Conservation (phyloP, 2,888 invertebrate species). For the Amitus sp. region DNA sequence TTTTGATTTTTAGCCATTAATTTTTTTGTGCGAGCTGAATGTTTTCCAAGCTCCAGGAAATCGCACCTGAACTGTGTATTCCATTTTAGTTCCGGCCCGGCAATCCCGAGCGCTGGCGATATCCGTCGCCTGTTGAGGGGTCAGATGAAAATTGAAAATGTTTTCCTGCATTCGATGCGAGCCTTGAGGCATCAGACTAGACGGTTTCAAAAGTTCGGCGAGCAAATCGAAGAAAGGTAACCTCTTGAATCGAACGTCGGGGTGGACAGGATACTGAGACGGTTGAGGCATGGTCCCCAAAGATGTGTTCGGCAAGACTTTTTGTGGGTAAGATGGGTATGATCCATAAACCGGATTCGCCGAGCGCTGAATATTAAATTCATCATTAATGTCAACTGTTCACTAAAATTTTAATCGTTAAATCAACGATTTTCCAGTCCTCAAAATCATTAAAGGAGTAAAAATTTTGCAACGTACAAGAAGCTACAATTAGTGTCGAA, state of each 20-base stretch:
- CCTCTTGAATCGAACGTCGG: slow-evolving; percentile 91
- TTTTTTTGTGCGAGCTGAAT: no score
- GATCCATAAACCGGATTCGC: slow-evolving; percentile 53
- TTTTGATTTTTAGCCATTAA: no score
- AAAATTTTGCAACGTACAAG: no score
- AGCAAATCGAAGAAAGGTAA: slow-evolving; percentile 93
- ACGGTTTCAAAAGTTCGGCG: slow-evolving; percentile 89
- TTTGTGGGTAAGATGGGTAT: slow-evolving; percentile 50
- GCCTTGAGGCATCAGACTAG: slow-evolving; percentile 80
- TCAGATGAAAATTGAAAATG: slow-evolving; percentile 87
- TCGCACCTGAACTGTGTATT: slow-evolving; percentile 74
- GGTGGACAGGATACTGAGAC: slow-evolving; percentile 81
- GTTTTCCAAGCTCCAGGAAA: no score
- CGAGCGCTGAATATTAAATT: slow-evolving; percentile 43
- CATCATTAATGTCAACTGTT: no score
- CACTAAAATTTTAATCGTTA: no score
- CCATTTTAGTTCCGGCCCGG: slow-evolving; percentile 74
- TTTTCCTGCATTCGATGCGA: slow-evolving; percentile 81
- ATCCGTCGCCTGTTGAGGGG: slow-evolving; percentile 92
- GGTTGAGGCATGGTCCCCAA: slow-evolving; percentile 54
- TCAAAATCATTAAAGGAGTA: no score
- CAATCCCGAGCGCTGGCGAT: slow-evolving; percentile 84
- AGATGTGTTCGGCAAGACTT: slow-evolving; percentile 52
- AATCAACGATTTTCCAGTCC: no score
- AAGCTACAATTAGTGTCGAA: no score